Evolutionary conservation across 2,113 vertebrate species (phyloP), one percentile per base, ranked within the genome.

Genomic region (Pogonocichla stellata): DNA sequence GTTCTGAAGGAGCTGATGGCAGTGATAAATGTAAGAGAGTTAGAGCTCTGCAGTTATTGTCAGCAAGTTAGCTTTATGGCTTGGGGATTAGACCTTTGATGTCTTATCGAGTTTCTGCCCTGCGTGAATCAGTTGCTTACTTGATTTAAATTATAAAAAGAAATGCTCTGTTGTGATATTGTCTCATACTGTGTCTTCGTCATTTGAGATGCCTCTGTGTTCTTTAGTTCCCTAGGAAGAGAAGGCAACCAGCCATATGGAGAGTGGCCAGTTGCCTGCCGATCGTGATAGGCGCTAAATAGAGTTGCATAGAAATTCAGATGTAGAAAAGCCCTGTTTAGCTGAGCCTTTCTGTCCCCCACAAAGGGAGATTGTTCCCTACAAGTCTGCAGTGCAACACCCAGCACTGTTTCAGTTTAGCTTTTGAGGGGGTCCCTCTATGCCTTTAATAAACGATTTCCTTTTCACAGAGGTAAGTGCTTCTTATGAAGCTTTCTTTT

Each of bases 141-240:
- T 96, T 95, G 70, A 95, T 96, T 95, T 96, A 94, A 94, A 95
- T 91, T 92, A 91, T 90, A 91, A 94, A 94, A 93, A 96, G 89
- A 95, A 97, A 90, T 65, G 53, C 74, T 95, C 78, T 61, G 66
- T 73, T 95, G 87, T 61, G 81, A 94, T 95, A 91, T 33, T 94
- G 94, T 90, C 84, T 88, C 90, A 90, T 88, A 91, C 94, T 89
- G 96, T 87, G 94, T 94, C 93, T 84, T 96, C 74, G 90, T 95
- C 95, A 97, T 95, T 87, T 95, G 95, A 97, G 94, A 94, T 87
- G 74, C 70, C 87, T 82, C 50, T 6, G 38, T 90, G 71, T 77
- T 91, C 91, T 96, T 90, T 70, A 51, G 58, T 94, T 93, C 89
- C 95, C 84, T 12, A 72, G 89, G 70, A 92, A 91, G 87, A 34